Conservation (phyloP, 2,113 vertebrate species). For the Gallinago paraguaiae region DNA sequence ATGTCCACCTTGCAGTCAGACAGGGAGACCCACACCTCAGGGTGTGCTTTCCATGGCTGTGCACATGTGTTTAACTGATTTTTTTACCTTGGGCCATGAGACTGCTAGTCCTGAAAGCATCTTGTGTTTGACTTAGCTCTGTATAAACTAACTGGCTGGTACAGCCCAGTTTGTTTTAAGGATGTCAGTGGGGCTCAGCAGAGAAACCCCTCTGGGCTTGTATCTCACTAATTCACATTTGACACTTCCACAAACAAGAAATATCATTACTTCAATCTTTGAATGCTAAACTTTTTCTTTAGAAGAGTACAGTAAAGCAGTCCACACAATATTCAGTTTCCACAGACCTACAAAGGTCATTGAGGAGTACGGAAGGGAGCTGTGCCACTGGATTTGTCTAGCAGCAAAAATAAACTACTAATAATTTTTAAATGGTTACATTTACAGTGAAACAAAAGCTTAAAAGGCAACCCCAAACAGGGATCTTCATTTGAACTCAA, state of each 20-base stretch:
- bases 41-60: background rate
- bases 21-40: background rate
- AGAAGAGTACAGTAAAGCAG: background rate
- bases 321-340: rapidly evolving
- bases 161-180: background rate
- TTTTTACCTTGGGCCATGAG: background rate
- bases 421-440: background rate
- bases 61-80: rapidly evolving
- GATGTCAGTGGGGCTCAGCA: background rate
- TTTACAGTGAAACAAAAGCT: background rate
- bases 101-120: background rate
- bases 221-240: background rate
- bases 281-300: background rate
- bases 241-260: no score
- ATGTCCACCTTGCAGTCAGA: background rate
- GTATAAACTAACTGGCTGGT: background rate
- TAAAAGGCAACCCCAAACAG: background rate
- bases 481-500: background rate
- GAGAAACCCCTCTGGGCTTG: background rate
- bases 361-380: background rate
- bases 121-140: background rate
- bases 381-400: background rate
- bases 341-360: background rate
- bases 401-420: background rate
- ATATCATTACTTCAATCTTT: background rate